Conservation (phyloP, 2,113 vertebrate genomes). For the Drymodes brunneopygia region DNA sequence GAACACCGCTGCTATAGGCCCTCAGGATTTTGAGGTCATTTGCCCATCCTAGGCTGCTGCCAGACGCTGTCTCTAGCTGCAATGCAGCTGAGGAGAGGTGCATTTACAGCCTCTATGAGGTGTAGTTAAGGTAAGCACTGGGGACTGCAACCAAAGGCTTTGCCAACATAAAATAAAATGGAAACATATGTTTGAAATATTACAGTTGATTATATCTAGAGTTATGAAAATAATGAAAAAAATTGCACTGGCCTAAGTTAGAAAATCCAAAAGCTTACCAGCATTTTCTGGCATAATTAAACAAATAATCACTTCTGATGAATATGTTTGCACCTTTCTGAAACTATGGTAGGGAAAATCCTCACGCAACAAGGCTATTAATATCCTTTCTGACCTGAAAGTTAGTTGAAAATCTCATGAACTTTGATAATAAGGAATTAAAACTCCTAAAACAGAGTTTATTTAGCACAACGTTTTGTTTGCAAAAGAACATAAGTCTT, state of each 20-base stretch:
- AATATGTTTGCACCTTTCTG: constrained; percentile 1
- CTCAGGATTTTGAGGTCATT: constrained; percentile 84
- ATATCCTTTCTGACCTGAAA: constrained; percentile 1
- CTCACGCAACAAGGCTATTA: neutral
- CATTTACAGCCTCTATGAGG: constrained; percentile 50
- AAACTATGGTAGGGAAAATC: neutral
- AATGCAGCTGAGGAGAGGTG: constrained; percentile 42
- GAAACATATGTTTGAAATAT: constrained; percentile 64
- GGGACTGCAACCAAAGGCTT: constrained; percentile 53
- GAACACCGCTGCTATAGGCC: constrained; percentile 88
- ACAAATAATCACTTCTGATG: constrained; percentile 28
- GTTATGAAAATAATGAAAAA: constrained; percentile 54
- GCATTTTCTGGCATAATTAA: constrained; percentile 45
- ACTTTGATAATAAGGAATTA: neutral
- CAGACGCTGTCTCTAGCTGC: constrained; percentile 55
- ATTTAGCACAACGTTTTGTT: neutral
- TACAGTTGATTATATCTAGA: constrained; percentile 28
- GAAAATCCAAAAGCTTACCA: constrained; percentile 55
- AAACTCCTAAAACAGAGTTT: neutral
- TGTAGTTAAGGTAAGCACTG: constrained; percentile 43
- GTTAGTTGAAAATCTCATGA: neutral
- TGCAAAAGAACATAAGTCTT: neutral
- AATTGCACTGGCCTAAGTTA: constrained; percentile 1
- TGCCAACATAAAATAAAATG: constrained; percentile 55
- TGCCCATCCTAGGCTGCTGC: constrained; percentile 76